These are phyloP conservation scores for Oncorhynchus masou DNA, from an alignment of 2,113 vertebrate genomes.

Conservation along the genomic window DNA sequence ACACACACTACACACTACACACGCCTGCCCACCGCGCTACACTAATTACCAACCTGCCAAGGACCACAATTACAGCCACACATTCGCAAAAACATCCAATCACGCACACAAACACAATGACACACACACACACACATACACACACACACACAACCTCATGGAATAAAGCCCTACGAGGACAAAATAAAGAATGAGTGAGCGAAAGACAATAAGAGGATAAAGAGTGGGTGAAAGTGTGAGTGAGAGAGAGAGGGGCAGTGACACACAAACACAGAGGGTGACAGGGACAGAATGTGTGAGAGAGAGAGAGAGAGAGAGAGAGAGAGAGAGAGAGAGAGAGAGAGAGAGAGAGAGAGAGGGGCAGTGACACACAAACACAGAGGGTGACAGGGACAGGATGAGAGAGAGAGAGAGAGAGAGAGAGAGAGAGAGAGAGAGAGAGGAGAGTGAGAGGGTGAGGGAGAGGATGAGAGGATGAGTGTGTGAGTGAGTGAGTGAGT, in stretches of 20 bases:
- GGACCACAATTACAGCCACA: constrained; percentile 33
- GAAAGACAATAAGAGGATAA: background rate
- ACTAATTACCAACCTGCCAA: constrained; percentile 79
- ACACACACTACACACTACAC: constrained; percentile 59
- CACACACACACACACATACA: background rate
- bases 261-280: background rate
- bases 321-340: constrained; percentile 9
- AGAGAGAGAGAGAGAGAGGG: background rate
- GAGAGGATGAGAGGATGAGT: no score
- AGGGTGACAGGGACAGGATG: no score
- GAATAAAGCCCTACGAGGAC: background rate
- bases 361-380: no score
- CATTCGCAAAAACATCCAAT: constrained; percentile 26
- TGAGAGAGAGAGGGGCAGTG: background rate
- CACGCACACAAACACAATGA: background rate
- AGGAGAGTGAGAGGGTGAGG: no score
- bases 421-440: constrained; percentile 10
- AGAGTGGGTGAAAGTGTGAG: constrained; percentile 5
- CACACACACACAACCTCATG: background rate
- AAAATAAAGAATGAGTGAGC: background rate
- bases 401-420: background rate
- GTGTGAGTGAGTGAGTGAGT: no score
- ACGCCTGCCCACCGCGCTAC: constrained; percentile 53
- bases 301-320: background rate
- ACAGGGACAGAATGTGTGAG: background rate